Conservation (phyloP, 2,888 invertebrate species). For the Caenorhabditis imperialis region DNA sequence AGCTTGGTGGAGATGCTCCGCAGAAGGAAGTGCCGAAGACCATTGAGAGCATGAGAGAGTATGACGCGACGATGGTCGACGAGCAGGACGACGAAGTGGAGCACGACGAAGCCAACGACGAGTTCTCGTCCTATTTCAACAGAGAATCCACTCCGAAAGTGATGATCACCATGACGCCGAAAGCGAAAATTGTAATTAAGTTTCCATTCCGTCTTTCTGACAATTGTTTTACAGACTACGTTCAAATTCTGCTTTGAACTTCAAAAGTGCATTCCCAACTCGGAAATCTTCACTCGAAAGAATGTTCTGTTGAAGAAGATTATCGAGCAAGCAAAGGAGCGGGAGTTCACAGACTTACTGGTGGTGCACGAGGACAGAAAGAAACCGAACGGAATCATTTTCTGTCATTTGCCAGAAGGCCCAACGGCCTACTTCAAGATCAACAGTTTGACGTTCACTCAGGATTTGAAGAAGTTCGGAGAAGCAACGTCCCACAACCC, state of each 20-base stretch:
- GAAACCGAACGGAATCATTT: slow-evolving; percentile 90
- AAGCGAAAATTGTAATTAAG: slow-evolving; percentile 84
- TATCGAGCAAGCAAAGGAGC: slow-evolving; percentile 87
- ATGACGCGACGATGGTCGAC: slow-evolving; percentile 89
- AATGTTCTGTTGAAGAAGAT: slow-evolving; percentile 86
- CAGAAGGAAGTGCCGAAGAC: slow-evolving; percentile 89
- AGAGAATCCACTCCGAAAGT: slow-evolving; percentile 92
- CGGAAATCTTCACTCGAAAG: slow-evolving; percentile 88
- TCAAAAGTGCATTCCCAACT: slow-evolving; percentile 91
- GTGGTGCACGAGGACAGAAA: slow-evolving; percentile 94
- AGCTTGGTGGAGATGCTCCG: slow-evolving; percentile 78
- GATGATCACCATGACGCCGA: slow-evolving; percentile 93
- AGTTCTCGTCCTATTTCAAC: slow-evolving; percentile 89
- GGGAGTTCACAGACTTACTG: slow-evolving; percentile 88
- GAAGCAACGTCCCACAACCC: slow-evolving; percentile 91
- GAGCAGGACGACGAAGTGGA: slow-evolving; percentile 83
- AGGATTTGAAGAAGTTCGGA: slow-evolving; percentile 84
- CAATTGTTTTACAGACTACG: slow-evolving; percentile 66
- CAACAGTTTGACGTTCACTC: slow-evolving; percentile 91
- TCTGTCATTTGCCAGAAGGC: slow-evolving; percentile 94
- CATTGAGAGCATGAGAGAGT: slow-evolving; percentile 90
- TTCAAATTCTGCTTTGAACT: slow-evolving; percentile 91
- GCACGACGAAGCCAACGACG: slow-evolving; percentile 85
- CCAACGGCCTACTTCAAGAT: slow-evolving; percentile 96
- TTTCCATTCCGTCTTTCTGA: too few relatives aligned